These are phyloP conservation scores for Drosophila malerkotliana DNA, from an alignment of 1,140 invertebrate genomes.

Conservation along the genomic window DNA sequence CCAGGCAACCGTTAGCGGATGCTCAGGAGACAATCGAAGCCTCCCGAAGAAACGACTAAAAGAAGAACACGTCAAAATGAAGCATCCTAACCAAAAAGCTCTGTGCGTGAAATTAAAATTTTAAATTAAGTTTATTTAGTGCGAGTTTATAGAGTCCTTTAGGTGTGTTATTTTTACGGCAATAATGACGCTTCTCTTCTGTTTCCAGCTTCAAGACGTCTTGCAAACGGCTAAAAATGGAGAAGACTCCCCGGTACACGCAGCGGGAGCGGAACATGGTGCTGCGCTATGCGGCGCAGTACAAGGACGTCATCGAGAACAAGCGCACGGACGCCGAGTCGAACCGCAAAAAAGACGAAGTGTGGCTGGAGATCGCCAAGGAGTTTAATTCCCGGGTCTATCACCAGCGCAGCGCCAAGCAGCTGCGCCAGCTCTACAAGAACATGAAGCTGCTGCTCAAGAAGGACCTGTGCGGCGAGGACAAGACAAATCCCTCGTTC, in stretches of 20 bases:
- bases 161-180: not conserved
- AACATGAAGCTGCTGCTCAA: constrained; percentile 82
- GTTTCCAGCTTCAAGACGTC: constrained; percentile 79
- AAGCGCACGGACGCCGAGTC: constrained; percentile 83
- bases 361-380: constrained; percentile 82
- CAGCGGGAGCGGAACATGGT: constrained; percentile 84
- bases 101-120: not conserved
- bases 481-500: constrained; percentile 73
- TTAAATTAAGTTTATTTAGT: too few species aligned
- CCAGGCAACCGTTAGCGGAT: not conserved
- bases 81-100: not conserved
- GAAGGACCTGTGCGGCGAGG: constrained; percentile 80
- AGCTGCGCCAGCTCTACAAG: constrained; percentile 79
- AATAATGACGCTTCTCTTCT: not conserved
- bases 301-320: constrained; percentile 82
- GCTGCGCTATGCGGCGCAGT: constrained; percentile 77
- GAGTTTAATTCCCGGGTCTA: constrained; percentile 80
- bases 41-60: not conserved
- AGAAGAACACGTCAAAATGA: not conserved
- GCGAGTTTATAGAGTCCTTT: not conserved
- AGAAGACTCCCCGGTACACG: constrained; percentile 84
- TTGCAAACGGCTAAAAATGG: constrained; percentile 83
- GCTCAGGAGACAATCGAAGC: not conserved
- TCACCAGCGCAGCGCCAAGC: constrained; percentile 80
- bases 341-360: constrained; percentile 82